Percentiles rank a stretch among this genome's conserved stretches.
Evolutionary conservation across 1,140 invertebrate species (phyloP).

Genomic region (Drosophila tristis): DNA sequence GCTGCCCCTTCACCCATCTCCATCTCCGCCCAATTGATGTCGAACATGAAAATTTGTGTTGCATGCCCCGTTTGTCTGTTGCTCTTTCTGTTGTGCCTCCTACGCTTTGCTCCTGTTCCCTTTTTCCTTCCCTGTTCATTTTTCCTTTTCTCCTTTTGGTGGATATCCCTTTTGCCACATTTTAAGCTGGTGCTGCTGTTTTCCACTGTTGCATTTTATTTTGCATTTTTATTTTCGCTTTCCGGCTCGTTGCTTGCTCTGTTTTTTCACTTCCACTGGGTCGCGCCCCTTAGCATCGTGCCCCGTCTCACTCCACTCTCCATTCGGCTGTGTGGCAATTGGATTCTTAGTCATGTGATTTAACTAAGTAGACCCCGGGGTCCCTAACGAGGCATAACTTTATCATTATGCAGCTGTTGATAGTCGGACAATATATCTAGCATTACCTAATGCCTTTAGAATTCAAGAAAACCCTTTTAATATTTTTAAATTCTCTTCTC

Average conservation of each 20-base stretch:
- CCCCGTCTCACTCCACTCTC: background rate
- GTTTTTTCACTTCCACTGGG: constrained; percentile 5
- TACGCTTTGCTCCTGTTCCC: constrained; percentile 2
- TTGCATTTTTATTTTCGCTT: constrained; percentile 51
- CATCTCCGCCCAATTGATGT: constrained; percentile 60
- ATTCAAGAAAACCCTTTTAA: background rate
- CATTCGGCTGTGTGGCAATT: constrained; percentile 10
- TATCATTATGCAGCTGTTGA: constrained; percentile 47
- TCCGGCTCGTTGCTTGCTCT: constrained; percentile 59
- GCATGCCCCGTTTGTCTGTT: constrained; percentile 54
- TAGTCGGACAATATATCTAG: constrained; percentile 19
- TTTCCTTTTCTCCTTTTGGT: constrained; percentile 14
- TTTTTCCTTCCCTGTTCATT: constrained; percentile 1
- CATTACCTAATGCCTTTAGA: too few relatives aligned
- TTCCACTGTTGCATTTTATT: constrained; percentile 57
- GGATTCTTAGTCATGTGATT: constrained; percentile 50
- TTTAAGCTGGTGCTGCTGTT: constrained; percentile 41
- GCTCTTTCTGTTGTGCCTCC: constrained; percentile 22
- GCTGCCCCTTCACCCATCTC: background rate
- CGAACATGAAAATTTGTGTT: constrained; percentile 76
- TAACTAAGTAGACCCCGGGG: constrained; percentile 52
- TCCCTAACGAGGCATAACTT: constrained; percentile 13
- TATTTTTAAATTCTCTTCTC: constrained; percentile 25
- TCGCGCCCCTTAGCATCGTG: background rate
- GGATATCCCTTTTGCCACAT: constrained; percentile 45